Percentiles rank a stretch among this genome's conserved stretches.
phyloP scores from a whole-genome alignment of 2,797 vertebrate species.

The Megalops cyprinoides region DNA sequence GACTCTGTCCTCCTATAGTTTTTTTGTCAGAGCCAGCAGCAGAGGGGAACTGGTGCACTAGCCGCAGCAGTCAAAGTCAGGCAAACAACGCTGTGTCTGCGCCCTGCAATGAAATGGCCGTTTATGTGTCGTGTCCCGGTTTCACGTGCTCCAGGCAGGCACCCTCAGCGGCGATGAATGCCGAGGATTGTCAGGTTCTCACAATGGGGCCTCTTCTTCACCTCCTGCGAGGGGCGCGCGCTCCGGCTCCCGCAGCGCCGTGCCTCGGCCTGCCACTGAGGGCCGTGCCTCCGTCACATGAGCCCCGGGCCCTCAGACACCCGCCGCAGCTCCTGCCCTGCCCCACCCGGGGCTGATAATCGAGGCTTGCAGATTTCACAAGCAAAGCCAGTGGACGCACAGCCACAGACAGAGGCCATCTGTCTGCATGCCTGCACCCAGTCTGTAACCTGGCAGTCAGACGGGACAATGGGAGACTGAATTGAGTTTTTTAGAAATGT shows the following conservation, averaged over 20 bases:
- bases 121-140: not conserved
- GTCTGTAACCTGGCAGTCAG: slow-evolving; percentile 18
- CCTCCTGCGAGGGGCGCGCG: not conserved
- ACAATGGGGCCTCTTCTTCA: slow-evolving; percentile 74
- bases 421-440: slow-evolving; percentile 15
- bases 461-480: slow-evolving; percentile 11
- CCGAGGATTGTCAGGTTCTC: slow-evolving; percentile 22
- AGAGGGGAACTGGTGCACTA: not conserved
- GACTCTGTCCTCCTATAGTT: not conserved
- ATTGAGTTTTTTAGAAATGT: slow-evolving; percentile 10
- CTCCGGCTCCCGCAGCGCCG: not conserved
- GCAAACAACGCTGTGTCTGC: not conserved
- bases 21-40: not conserved
- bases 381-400: not conserved
- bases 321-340: not conserved
- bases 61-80: not conserved
- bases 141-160: slow-evolving; percentile 18
- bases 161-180: slow-evolving; percentile 16
- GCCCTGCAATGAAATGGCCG: not conserved
- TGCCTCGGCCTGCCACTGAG: not conserved
- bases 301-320: not conserved
- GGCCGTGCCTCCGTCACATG: slow-evolving; percentile 22
- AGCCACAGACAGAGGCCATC: not conserved
- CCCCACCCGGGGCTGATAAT: not conserved
- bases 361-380: not conserved